Conservation (phyloP, 2,113 vertebrate genomes). For the Leiothrix lutea region DNA sequence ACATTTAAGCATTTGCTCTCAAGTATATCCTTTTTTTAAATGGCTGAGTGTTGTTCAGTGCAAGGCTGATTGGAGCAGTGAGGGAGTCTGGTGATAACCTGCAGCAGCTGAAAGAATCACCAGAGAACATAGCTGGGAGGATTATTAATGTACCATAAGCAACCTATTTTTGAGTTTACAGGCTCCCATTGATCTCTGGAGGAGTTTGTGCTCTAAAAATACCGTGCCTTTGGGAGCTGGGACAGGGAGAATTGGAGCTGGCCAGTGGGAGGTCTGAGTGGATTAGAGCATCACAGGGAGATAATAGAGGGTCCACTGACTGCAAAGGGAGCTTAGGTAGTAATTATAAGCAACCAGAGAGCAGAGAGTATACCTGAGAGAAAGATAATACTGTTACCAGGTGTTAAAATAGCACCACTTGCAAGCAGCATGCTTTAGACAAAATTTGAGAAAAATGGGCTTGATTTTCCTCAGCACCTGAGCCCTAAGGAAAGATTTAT, state of each 20-base stretch:
- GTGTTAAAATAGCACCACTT: constrained; percentile 14
- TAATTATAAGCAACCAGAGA: constrained; percentile 19
- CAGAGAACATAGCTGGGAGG: constrained; percentile 6
- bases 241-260: background rate
- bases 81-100: background rate
- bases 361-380: background rate
- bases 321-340: background rate
- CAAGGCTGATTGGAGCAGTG: background rate
- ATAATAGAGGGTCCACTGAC: constrained; percentile 1
- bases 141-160: constrained; percentile 38
- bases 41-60: background rate
- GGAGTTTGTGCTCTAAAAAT: constrained; percentile 54
- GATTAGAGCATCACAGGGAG: background rate
- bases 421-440: background rate
- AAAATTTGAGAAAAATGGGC: background rate
- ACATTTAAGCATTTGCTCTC: background rate
- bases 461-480: background rate
- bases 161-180: constrained; percentile 55
- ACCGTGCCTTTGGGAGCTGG: background rate
- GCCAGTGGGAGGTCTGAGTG: constrained; percentile 11
- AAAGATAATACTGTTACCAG: background rate
- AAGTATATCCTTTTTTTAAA: background rate
- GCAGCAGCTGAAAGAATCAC: constrained; percentile 36
- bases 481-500: background rate
- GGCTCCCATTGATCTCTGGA: constrained; percentile 45